Evolutionary conservation across 2,113 vertebrate genomes (phyloP).

Genomic region (Dicerorhinus sumatrensis): DNA sequence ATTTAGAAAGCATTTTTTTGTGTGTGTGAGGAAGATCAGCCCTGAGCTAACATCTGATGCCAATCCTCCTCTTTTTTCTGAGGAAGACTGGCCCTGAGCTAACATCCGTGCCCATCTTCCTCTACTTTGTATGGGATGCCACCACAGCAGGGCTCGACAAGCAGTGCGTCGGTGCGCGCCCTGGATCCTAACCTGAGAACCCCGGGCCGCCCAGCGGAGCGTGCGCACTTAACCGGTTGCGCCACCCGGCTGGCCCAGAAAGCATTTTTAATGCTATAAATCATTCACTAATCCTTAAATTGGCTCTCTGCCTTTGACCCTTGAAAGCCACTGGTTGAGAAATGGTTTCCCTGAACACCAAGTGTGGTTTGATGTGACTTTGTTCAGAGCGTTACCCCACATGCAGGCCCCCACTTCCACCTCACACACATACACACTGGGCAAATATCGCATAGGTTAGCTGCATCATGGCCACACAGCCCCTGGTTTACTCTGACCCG

Average conservation of each 20-base stretch:
- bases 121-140: too few relatives aligned
- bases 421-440: not conserved
- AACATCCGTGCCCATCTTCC: too few relatives aligned
- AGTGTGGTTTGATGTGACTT: not conserved
- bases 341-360: not conserved
- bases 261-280: not conserved
- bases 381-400: not conserved
- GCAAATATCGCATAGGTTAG: not conserved
- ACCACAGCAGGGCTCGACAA: too few relatives aligned
- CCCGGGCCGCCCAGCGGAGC: too few relatives aligned
- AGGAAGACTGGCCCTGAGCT: too few relatives aligned
- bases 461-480: not conserved
- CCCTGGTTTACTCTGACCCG: not conserved
- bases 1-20: constrained; percentile 31
- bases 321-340: not conserved
- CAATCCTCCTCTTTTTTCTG: too few relatives aligned
- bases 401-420: too few relatives aligned
- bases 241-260: not conserved
- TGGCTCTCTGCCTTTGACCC: not conserved
- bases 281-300: constrained; percentile 14
- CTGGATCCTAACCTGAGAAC: too few relatives aligned
- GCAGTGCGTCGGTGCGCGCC: too few relatives aligned
- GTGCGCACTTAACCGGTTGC: too few relatives aligned
- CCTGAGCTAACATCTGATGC: too few relatives aligned
- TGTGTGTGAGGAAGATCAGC: too few relatives aligned